Evolutionary conservation across 2,888 invertebrate species (phyloP).

Genomic region (Brachypalpus laphriformis): DNA sequence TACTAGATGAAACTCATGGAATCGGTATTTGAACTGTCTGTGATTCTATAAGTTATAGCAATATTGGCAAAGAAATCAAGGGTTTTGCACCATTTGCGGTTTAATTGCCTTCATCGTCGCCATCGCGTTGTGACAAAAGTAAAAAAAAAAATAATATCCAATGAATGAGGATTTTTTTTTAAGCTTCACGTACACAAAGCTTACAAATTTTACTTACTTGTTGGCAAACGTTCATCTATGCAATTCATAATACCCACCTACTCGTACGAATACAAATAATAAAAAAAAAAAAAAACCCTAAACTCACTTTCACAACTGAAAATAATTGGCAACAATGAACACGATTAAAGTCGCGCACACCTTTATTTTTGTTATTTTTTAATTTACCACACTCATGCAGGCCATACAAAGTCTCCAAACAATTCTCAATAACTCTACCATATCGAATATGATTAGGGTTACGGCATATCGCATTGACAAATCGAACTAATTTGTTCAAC

Average conservation of each 20-base stretch:
- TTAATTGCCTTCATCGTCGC: conserved; percentile 8
- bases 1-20: too few species aligned
- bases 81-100: conserved; percentile 6
- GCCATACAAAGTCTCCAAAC: conserved; percentile 3
- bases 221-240: not conserved
- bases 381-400: conserved; percentile 3
- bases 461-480: conserved; percentile 28
- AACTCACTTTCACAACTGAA: conserved; percentile 47
- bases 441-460: conserved; percentile 35
- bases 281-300: not conserved
- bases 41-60: too few species aligned
- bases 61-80: not conserved
- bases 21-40: too few species aligned
- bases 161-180: not conserved
- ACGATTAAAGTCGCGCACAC: conserved; percentile 18
- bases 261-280: not conserved
- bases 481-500: conserved; percentile 40
- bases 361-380: conserved; percentile 20
- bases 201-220: not conserved
- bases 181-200: not conserved
- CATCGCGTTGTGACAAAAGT: conserved; percentile 1
- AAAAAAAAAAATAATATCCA: not conserved
- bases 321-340: conserved; percentile 44
- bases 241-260: not conserved
- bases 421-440: conserved; percentile 27